Percentiles rank a stretch among this genome's conserved stretches.
Conservation (phyloP, 1,140 invertebrate species). For the Samia ricini region DNA sequence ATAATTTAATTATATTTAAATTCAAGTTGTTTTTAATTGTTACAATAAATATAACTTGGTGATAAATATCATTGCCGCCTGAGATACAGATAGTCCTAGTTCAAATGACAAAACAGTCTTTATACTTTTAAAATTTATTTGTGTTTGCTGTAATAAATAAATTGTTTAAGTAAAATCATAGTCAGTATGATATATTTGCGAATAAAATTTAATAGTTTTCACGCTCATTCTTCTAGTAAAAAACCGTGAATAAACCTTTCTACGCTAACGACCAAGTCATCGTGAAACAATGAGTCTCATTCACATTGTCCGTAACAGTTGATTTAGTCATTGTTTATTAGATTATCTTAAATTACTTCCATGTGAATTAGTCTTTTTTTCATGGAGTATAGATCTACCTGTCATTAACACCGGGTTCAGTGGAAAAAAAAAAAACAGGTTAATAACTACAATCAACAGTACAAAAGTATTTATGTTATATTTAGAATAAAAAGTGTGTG, state of each 20-base stretch:
- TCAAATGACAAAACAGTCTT: too few species aligned
- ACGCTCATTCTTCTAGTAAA: background rate
- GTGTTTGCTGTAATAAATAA: too few species aligned
- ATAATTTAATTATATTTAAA: too few species aligned
- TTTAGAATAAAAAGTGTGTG: too few species aligned
- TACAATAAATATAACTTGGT: too few species aligned
- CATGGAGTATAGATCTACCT: background rate
- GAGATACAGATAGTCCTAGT: too few species aligned
- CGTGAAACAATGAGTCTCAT: background rate
- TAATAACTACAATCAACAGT: background rate
- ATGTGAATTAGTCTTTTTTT: conserved; percentile 17
- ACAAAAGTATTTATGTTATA: too few species aligned
- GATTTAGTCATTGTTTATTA: conserved; percentile 27
- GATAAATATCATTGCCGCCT: too few species aligned
- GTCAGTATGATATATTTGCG: background rate
- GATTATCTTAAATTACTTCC: conserved; percentile 18
- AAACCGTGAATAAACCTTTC: background rate
- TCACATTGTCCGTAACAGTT: conserved; percentile 6
- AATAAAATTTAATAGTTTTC: background rate
- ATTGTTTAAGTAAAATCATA: background rate
- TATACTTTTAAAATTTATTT: too few species aligned
- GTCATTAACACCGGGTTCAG: background rate
- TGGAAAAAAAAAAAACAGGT: background rate
- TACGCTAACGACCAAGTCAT: background rate
- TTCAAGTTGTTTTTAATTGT: too few species aligned